A percentile compares a stretch with the other conserved stretches of the same genome.
These are phyloP conservation scores for Protonibea diacanthus DNA, from an alignment of 2,797 vertebrate genomes.

Conservation along the genomic window DNA sequence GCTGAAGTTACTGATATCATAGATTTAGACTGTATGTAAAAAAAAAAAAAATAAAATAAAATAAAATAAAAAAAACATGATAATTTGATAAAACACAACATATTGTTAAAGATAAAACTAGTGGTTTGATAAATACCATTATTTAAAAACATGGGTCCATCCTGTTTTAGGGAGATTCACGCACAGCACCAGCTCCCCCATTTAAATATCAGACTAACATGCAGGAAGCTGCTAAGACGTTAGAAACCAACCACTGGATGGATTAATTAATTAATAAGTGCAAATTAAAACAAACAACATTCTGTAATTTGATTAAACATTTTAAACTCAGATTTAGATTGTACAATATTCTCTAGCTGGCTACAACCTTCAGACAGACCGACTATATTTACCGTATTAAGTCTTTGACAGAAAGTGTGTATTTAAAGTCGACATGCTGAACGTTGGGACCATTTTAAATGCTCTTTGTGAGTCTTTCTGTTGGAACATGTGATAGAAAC, in stretches of 20 bases:
- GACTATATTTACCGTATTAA: not conserved
- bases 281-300: conserved; percentile 7
- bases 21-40: no score
- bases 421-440: not conserved
- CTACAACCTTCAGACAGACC: not conserved
- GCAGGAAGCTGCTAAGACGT: not conserved
- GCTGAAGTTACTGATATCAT: no score
- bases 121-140: not conserved
- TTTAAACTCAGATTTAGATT: not conserved
- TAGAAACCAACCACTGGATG: not conserved
- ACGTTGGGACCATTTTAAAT: not conserved
- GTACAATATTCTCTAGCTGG: not conserved
- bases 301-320: not conserved
- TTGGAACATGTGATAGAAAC: conserved; percentile 8
- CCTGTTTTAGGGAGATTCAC: not conserved
- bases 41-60: no score
- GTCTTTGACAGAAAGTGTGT: not conserved
- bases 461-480: not conserved
- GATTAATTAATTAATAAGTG: not conserved
- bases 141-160: not conserved
- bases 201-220: not conserved
- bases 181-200: not conserved
- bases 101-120: no score
- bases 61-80: no score
- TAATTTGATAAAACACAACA: no score